These are phyloP conservation scores for Crypturellus undulatus DNA, from an alignment of 2,113 vertebrate genomes.

Conservation along the genomic window DNA sequence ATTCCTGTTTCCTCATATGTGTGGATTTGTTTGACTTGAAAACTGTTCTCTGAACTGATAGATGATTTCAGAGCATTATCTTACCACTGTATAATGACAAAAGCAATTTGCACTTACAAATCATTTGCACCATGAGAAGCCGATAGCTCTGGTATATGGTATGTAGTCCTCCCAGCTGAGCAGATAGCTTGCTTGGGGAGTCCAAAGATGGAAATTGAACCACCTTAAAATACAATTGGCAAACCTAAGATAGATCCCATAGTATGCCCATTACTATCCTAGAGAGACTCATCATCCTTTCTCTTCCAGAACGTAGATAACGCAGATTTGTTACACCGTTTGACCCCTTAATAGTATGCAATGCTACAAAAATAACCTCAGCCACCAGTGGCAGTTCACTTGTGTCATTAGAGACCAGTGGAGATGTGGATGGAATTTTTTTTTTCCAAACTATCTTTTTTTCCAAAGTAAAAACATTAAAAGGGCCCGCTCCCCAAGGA, in stretches of 20 bases:
- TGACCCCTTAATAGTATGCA: not conserved
- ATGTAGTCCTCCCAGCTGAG: not conserved
- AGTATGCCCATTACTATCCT: not conserved
- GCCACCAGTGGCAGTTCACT: not conserved
- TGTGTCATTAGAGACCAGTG: not conserved
- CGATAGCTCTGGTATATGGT: not conserved
- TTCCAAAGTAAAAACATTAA: not conserved
- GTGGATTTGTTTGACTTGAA: conserved; percentile 32
- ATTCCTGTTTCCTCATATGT: not conserved
- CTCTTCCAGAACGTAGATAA: not conserved
- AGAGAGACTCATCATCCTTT: not conserved
- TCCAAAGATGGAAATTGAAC: not conserved
- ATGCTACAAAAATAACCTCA: not conserved
- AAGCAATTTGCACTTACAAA: not conserved
- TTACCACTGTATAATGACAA: conserved; percentile 31
- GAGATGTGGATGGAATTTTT: not conserved
- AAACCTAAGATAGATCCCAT: not conserved
- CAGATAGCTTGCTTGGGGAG: not conserved
- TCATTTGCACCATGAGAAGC: not conserved
- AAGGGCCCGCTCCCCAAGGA: not conserved
- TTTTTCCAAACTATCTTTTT: not conserved
- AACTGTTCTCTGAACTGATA: conserved; percentile 46
- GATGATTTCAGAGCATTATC: conserved; percentile 33
- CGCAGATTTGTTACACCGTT: not conserved
- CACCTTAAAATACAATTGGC: not conserved